These are phyloP conservation scores for Drosophila biarmipes DNA, from an alignment of 1,140 invertebrate species.

Conservation along the genomic window DNA sequence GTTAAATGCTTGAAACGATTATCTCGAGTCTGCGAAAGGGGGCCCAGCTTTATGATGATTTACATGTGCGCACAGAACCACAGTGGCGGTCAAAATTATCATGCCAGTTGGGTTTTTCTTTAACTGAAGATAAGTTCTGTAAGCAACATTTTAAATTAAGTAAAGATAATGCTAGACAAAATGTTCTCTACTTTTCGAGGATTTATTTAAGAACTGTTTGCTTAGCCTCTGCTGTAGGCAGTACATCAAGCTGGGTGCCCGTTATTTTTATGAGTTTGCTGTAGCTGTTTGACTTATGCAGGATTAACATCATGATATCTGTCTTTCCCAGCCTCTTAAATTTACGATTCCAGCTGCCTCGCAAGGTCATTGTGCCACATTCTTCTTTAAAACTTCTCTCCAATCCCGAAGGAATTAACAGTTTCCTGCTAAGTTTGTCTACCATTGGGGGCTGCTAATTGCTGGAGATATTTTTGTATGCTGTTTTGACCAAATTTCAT, in stretches of 20 bases:
- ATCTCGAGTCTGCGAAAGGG: slow-evolving; percentile 18
- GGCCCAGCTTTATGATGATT: slow-evolving; percentile 28
- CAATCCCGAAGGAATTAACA: slow-evolving; percentile 14
- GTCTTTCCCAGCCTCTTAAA: neutral
- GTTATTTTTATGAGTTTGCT: slow-evolving; percentile 17
- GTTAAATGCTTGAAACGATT: slow-evolving; percentile 49
- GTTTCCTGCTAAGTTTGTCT: slow-evolving; percentile 9
- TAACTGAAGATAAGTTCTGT: neutral
- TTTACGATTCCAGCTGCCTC: slow-evolving; percentile 2
- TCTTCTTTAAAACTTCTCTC: neutral
- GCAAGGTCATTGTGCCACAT: slow-evolving; percentile 4
- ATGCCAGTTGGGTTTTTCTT: neutral
- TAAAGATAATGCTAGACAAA: neutral
- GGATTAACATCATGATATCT: slow-evolving; percentile 16
- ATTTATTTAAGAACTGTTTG: neutral
- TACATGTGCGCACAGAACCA: slow-evolving; percentile 12
- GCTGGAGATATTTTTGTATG: neutral
- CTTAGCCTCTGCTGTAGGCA: slow-evolving; percentile 5
- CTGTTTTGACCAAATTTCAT: slow-evolving; percentile 19
- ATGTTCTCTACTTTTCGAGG: no score
- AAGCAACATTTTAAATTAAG: neutral
- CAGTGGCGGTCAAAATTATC: slow-evolving; percentile 14
- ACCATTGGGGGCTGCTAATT: slow-evolving; percentile 28
- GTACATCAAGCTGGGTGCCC: neutral
- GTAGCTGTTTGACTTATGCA: slow-evolving; percentile 5